phyloP scores from a whole-genome alignment of 1,140 invertebrate genomes.

The Prorops nasuta region DNA sequence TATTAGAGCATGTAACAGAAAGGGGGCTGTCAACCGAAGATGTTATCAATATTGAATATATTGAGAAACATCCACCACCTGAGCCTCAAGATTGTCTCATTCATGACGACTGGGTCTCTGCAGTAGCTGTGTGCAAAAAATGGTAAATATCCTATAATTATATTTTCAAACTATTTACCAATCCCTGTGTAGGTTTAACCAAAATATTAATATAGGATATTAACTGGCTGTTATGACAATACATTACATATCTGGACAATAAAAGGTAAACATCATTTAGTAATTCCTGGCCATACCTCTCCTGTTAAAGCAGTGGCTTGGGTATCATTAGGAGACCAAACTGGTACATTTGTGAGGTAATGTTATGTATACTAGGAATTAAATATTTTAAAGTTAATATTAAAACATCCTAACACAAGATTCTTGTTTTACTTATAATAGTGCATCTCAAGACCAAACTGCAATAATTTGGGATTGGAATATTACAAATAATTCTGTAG shows the following conservation, averaged over 20 bases:
- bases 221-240: constrained; percentile 95
- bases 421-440: constrained; percentile 38
- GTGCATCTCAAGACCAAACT: constrained; percentile 90
- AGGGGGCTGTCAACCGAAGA: constrained; percentile 71
- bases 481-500: constrained; percentile 71
- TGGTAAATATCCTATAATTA: constrained; percentile 59
- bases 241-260: constrained; percentile 86
- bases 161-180: no score
- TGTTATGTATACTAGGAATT: constrained; percentile 5
- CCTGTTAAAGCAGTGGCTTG: constrained; percentile 86
- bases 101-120: constrained; percentile 95
- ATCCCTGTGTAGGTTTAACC: no score
- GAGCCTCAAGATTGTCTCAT: constrained; percentile 85
- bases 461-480: constrained; percentile 90
- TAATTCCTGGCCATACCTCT: constrained; percentile 81
- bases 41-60: constrained; percentile 85
- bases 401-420: constrained; percentile 5
- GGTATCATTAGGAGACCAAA: constrained; percentile 68
- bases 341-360: constrained; percentile 74
- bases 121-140: constrained; percentile 71
- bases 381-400: constrained; percentile 6
- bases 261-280: constrained; percentile 79
- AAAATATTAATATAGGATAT: constrained; percentile 64
- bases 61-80: constrained; percentile 84
- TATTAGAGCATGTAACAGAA: constrained; percentile 71